Base-by-base conservation (phyloP, 2,113 vertebrate species). In the Melanotaenia duboulayi region DNA sequence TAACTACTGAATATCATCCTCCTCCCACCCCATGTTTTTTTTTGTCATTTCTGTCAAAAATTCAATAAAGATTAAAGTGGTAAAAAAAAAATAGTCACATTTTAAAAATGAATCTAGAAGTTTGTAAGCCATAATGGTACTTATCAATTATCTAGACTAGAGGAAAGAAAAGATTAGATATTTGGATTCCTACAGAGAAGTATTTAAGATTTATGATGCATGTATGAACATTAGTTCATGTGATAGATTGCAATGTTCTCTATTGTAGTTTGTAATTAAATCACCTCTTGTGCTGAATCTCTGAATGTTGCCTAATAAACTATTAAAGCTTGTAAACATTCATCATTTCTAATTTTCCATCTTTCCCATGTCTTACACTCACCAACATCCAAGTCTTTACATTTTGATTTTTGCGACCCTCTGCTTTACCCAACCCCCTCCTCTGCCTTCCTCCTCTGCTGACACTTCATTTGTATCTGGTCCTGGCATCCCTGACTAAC, bases 401-500 rank as follows among this genome's bases (percentile, higher is more conserved):
- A 7, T 64, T 78, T 48, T 42, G 42, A 49, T 24, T 10, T 11
- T 71, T 69, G 67, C 73, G 70, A 71, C 37, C 44, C 16, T 9
- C 11, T 60, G 16, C 74, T 76, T 54, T 72, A 56, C 83, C 62
- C 50, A 58, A 62, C 60, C 24, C 4, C 50, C 57, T 58, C 44
- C 57, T 70, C 72, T 71, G 54, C 74, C 80, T 82, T 58, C 55
- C 42, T 80, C 64, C 73, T 83, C 64, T 81, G 65, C 83, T 82
- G 87, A 86, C 88, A 76, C 85, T 81, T 90, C 84, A 90, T 91
- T 85, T 85, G 73, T 90, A 84, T 90, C 58, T 46, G 65, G 51
- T 62, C 86, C 74, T 83, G 90, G 89, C 88, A 68, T 66, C 71
- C 60, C 80, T 89, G 90, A 91, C 81, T 91, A 91, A 92, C 57